These are phyloP conservation scores for Parazoanthus atlanticus DNA, from an alignment of 92 coral and sea anemone genomes.

Conservation along the genomic window DNA sequence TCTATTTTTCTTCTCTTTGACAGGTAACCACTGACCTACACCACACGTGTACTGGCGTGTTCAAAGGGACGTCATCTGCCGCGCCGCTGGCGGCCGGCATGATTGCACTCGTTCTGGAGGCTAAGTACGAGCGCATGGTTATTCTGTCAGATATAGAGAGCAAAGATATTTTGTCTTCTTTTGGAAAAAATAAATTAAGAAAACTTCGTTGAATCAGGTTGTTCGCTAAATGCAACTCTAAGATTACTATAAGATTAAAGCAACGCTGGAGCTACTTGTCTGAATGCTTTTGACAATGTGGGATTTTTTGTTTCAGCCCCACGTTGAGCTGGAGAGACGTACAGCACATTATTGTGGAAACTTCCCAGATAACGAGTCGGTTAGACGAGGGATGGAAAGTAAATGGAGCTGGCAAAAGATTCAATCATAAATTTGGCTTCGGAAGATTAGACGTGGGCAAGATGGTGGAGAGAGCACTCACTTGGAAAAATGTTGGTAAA, in stretches of 20 bases:
- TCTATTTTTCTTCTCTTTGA: background rate
- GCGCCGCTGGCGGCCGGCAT: constrained; percentile 99
- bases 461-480: constrained; percentile 75
- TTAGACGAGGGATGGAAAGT: constrained; percentile 88
- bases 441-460: constrained; percentile 75
- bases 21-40: constrained; percentile 95
- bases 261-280: background rate
- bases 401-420: constrained; percentile 83
- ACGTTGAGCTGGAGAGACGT: constrained; percentile 82
- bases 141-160: background rate
- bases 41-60: constrained; percentile 96
- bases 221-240: background rate
- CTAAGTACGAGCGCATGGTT: constrained; percentile 69
- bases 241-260: background rate
- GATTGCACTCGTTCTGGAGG: constrained; percentile 93
- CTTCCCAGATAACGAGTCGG: constrained; percentile 83
- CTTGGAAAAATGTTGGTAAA: constrained; percentile 74
- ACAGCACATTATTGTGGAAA: constrained; percentile 82
- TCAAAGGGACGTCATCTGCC: constrained; percentile 98
- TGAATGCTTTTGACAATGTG: background rate
- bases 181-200: no score
- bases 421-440: constrained; percentile 86
- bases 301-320: constrained; percentile 50
- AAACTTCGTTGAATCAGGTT: background rate
- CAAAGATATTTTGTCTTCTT: background rate